Percentiles rank a stretch among this genome's conserved stretches.
phyloP scores from a whole-genome alignment of 1,140 invertebrate species.

The Carposina sasakii region DNA sequence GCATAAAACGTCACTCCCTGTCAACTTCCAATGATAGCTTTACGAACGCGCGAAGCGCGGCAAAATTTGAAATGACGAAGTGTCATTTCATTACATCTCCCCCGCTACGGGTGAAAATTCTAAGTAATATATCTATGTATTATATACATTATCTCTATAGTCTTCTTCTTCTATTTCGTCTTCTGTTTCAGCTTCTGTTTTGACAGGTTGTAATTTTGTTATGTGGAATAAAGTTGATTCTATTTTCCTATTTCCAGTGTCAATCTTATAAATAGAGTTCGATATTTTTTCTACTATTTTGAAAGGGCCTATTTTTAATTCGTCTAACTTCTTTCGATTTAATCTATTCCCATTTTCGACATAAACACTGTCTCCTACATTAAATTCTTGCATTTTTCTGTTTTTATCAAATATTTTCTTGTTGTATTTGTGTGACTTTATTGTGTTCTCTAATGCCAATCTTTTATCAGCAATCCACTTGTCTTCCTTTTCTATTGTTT shows the following conservation, averaged over 20 bases:
- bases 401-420: slow-evolving; percentile 9
- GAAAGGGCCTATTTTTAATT: slow-evolving; percentile 1
- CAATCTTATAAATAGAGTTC: slow-evolving; percentile 2
- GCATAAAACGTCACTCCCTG: too few species aligned
- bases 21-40: too few species aligned
- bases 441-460: slow-evolving; percentile 5
- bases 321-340: slow-evolving; percentile 9
- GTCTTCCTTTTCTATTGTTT: slow-evolving; percentile 10
- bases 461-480: slow-evolving; percentile 11
- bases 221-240: neutral
- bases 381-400: neutral
- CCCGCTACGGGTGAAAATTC: too few species aligned
- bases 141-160: too few species aligned
- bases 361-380: slow-evolving; percentile 4
- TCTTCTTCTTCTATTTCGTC: too few species aligned
- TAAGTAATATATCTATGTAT: too few species aligned
- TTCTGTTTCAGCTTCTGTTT: too few species aligned
- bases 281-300: slow-evolving; percentile 1
- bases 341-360: slow-evolving; percentile 7
- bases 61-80: too few species aligned
- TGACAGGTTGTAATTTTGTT: too few species aligned
- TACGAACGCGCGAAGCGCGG: too few species aligned
- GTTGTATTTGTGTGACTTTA: slow-evolving; percentile 12
- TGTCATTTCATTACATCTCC: too few species aligned
- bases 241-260: neutral